Evolutionary conservation across 1,140 invertebrate species (phyloP).

Genomic region (Pseudomyrmex cubaensis): DNA sequence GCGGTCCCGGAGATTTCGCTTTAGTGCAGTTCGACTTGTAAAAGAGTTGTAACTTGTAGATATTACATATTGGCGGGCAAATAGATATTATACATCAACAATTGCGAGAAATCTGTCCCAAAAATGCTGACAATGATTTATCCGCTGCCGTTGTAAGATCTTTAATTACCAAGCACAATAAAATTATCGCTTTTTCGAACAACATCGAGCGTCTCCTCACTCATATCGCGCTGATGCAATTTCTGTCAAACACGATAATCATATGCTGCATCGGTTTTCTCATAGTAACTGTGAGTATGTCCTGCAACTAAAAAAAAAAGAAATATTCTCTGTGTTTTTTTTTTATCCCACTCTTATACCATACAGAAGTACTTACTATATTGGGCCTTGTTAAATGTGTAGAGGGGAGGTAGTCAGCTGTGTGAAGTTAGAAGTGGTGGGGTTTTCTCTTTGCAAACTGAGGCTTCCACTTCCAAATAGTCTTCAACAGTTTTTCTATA

Average conservation of each 20-base stretch:
- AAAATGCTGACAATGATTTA: not conserved
- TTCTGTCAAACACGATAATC: slow-evolving; percentile 57
- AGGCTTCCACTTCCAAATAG: not conserved
- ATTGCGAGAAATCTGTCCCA: not conserved
- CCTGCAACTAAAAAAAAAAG: too few species aligned
- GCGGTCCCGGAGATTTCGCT: too few species aligned
- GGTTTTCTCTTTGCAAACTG: not conserved
- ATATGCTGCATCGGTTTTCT: slow-evolving; percentile 65
- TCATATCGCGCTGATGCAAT: slow-evolving; percentile 59
- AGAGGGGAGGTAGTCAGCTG: too few species aligned
- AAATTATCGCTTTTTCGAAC: slow-evolving; percentile 45
- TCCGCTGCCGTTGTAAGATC: not conserved
- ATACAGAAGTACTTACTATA: too few species aligned
- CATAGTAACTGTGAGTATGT: slow-evolving; percentile 58
- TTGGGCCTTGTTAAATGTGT: too few species aligned
- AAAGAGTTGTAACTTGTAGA: slow-evolving; percentile 15
- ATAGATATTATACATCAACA: slow-evolving; percentile 54
- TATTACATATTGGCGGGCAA: slow-evolving; percentile 66
- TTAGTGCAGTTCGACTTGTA: too few species aligned
- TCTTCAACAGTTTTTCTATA: not conserved
- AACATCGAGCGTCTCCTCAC: slow-evolving; percentile 57
- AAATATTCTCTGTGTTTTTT: too few species aligned
- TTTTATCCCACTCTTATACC: too few species aligned
- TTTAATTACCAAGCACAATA: slow-evolving; percentile 47
- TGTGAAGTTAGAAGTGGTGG: too few species aligned